Base-by-base conservation (phyloP, 2,113 vertebrate species). In the Hyaena hyaena region DNA sequence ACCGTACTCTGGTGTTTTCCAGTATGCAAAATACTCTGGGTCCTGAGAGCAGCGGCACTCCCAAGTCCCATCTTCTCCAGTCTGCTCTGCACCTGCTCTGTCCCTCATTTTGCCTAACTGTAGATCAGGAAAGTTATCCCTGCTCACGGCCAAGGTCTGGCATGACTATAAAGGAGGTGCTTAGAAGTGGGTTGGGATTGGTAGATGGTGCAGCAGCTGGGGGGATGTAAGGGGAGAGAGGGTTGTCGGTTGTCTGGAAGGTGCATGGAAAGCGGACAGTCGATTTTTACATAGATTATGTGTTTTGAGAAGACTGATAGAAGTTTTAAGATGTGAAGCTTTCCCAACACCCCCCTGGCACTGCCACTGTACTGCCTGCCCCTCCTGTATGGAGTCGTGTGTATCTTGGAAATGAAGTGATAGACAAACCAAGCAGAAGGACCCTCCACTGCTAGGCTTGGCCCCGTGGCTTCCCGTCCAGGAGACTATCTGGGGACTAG, bases 231-330 rank as follows among this genome's bases (percentile, higher is more conserved):
- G 3, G 21, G 5, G 65, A 0, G 33, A 5, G 10, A 28, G 24
- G 28, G 35, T 39, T 16, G 5, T 71, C 19, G 28, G 35, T 39
- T 16, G 5, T 71, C 19, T 69, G 63, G 73, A 90, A 26, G 19
- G 63, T 39, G 26, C 3, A 10, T 35, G 11, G 9, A 1, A 33
- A 61, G 39, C 24, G 24, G 16, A 8, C 16, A 35, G 35, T 48
- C n/a, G 6, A 19, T 33, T 85, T 83, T 90, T 53, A 61, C 71
- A 88, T 77, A 71, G 15, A 86, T 24, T 66, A 90, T 63, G 68
- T 96, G 5, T 86, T 88, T 65, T 58, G 15, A 48, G 35, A 45
- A 33, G 16, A 93, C 14, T 35, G 58, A 33, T 79, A 48, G 45
- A n/a, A 55, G 55, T 58, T 87, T 93, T 21, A 43, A 83, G 79